phyloP scores from a whole-genome alignment of 2,113 vertebrate genomes.

The Gracilinanus agilis region DNA sequence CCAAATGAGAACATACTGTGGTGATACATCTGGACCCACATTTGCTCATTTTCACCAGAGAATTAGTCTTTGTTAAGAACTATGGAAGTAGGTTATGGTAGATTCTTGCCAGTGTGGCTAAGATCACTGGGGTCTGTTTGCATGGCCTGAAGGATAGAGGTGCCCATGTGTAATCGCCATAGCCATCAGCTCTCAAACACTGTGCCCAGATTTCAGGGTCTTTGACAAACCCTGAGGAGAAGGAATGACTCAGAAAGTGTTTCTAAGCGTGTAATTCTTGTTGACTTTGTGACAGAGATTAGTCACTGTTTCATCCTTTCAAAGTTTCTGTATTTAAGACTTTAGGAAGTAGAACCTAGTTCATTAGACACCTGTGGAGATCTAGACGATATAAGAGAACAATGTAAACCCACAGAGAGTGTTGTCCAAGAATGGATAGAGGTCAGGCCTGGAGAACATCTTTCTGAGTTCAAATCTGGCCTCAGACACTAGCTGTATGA shows the following conservation, averaged over 20 bases:
- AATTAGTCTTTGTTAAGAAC: background rate
- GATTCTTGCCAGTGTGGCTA: background rate
- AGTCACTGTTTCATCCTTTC: background rate
- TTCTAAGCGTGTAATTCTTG: background rate
- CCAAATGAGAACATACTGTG: background rate
- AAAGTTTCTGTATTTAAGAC: background rate
- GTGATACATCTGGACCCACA: background rate
- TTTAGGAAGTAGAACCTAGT: background rate
- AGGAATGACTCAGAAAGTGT: background rate
- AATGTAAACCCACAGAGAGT: background rate
- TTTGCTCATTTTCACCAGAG: background rate
- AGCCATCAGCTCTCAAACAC: background rate
- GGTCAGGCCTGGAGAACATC: background rate
- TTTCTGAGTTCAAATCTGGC: background rate
- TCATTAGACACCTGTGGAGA: background rate
- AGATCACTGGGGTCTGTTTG: background rate
- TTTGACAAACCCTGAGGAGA: background rate
- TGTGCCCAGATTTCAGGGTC: background rate
- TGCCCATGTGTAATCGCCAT: background rate
- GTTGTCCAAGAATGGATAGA: background rate
- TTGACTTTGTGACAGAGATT: background rate
- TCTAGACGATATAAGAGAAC: background rate
- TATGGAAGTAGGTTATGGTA: background rate
- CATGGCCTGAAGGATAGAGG: background rate
- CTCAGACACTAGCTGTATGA: background rate